These are phyloP conservation scores for Ochropleura plecta DNA, from an alignment of 2,888 invertebrate genomes.

Conservation along the genomic window DNA sequence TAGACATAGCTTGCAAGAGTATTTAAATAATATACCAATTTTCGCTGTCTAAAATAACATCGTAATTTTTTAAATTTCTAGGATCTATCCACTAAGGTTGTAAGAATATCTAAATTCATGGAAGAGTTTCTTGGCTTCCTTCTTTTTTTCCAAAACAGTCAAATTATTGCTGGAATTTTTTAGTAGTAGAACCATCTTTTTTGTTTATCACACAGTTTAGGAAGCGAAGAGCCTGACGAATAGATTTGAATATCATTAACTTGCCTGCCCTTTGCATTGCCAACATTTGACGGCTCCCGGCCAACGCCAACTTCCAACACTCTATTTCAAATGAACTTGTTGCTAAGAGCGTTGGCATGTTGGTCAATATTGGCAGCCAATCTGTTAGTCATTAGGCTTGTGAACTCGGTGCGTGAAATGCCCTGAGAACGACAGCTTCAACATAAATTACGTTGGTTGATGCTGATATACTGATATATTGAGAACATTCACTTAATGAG, in stretches of 20 bases:
- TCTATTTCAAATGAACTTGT: conserved; percentile 25
- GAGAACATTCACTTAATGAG: conserved; percentile 21
- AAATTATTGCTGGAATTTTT: not conserved
- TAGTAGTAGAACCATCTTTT: not conserved
- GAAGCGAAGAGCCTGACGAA: conserved; percentile 11
- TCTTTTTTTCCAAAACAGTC: not conserved
- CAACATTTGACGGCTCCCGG: conserved; percentile 19
- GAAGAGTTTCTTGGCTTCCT: too few species aligned
- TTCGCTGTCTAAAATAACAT: not conserved
- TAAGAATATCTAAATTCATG: too few species aligned
- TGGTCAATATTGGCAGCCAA: conserved; percentile 47
- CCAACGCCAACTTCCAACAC: conserved; percentile 10
- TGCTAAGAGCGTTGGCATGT: conserved; percentile 10
- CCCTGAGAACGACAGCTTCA: conserved; percentile 58
- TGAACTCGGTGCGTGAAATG: conserved; percentile 63
- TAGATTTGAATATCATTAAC: conserved; percentile 42
- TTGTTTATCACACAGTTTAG: not conserved
- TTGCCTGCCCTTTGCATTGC: conserved; percentile 10
- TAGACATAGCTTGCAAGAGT: conserved; percentile 1
- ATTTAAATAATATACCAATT: conserved; percentile 15
- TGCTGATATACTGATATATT: conserved; percentile 40
- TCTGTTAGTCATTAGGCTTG: conserved; percentile 36
- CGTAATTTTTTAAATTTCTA: not conserved
- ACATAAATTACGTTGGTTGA: conserved; percentile 44
- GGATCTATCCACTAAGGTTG: too few species aligned